phyloP scores from a whole-genome alignment of 2,113 vertebrate genomes.

The Carollia perspicillata region DNA sequence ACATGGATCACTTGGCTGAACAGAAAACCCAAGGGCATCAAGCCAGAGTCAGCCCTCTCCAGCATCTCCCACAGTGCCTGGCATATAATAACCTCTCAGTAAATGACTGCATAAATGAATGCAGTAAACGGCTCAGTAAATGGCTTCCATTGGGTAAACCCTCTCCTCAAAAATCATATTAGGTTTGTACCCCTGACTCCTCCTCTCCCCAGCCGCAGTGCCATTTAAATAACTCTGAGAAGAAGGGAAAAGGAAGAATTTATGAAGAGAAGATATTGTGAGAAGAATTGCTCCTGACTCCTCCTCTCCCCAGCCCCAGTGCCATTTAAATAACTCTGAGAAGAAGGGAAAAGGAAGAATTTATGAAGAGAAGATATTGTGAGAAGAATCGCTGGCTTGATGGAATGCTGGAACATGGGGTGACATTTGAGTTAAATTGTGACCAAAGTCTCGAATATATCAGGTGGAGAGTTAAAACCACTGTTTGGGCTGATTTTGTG shows the following conservation, averaged over 20 bases:
- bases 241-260: not conserved
- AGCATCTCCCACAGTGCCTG: not conserved
- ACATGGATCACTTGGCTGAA: not conserved
- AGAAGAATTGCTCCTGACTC: too few species aligned
- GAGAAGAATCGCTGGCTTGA: not conserved
- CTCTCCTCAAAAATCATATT: not conserved
- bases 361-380: not conserved
- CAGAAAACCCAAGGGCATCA: not conserved
- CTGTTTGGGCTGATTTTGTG: not conserved
- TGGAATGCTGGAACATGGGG: not conserved
- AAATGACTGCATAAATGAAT: not conserved
- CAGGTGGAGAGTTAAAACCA: not conserved
- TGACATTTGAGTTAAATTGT: not conserved
- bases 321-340: not conserved
- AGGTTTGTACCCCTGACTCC: not conserved
- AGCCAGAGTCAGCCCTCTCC: not conserved
- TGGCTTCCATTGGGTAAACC: not conserved
- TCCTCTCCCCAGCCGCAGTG: not conserved
- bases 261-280: not conserved
- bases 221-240: not conserved
- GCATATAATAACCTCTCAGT: not conserved
- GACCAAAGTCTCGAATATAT: not conserved
- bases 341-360: not conserved
- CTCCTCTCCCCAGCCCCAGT: too few species aligned
- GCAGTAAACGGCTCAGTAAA: not conserved